Conservation (phyloP, 2,888 invertebrate species). For the Diploptera punctata region DNA sequence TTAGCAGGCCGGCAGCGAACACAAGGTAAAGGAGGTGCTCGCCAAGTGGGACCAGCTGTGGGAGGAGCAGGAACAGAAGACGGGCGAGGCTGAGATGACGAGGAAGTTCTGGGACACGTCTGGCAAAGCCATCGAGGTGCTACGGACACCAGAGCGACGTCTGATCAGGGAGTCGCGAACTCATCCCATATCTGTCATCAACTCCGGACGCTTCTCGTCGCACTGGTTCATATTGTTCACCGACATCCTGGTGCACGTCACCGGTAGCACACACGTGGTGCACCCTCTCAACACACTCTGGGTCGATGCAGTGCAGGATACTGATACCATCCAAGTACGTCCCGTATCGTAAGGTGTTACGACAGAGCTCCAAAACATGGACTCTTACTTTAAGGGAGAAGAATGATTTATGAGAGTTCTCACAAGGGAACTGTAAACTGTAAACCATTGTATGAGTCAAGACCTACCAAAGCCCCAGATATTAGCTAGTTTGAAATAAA, state of each 20-base stretch:
- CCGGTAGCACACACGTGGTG: slow-evolving; percentile 67
- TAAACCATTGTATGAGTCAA: no score
- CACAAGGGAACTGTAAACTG: no score
- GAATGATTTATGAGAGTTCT: no score
- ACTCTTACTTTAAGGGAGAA: no score
- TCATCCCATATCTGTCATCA: slow-evolving; percentile 70
- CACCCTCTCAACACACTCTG: slow-evolving; percentile 79
- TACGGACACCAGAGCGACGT: slow-evolving; percentile 71
- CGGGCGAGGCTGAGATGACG: slow-evolving; percentile 70
- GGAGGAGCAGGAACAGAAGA: slow-evolving; percentile 64
- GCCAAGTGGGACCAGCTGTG: slow-evolving; percentile 68
- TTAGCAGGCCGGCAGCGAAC: slow-evolving; percentile 53
- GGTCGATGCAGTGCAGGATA: slow-evolving; percentile 77
- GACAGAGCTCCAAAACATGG: no score
- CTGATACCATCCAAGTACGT: slow-evolving; percentile 62
- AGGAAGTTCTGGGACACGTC: slow-evolving; percentile 77
- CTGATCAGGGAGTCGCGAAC: slow-evolving; percentile 78
- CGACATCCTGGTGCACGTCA: slow-evolving; percentile 79
- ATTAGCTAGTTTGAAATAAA: no score
- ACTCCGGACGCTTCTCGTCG: slow-evolving; percentile 75
- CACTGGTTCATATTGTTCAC: slow-evolving; percentile 84
- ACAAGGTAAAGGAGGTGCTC: slow-evolving; percentile 58
- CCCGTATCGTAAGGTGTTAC: slow-evolving; percentile 57
- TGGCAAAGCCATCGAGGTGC: slow-evolving; percentile 67
- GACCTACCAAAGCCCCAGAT: no score